Conservation (phyloP, 2,113 vertebrate genomes). For the Craseonycteris thonglongyai region DNA sequence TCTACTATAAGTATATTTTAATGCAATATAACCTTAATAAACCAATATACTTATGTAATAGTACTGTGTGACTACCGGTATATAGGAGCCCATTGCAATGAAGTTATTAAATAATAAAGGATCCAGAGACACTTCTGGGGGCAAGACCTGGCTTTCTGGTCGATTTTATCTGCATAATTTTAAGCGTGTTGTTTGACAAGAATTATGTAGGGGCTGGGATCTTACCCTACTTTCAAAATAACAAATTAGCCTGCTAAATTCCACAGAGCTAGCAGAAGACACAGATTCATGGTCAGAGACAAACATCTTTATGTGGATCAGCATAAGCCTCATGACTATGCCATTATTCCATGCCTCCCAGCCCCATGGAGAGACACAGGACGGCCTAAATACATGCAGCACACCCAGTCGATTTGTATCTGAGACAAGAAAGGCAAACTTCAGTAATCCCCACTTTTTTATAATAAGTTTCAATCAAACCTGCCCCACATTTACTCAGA, state of each 20-base stretch:
- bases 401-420: neutral
- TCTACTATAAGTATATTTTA: slow-evolving; percentile 1
- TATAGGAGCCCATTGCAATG: neutral
- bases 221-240: neutral
- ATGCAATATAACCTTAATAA: neutral
- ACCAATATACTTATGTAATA: neutral
- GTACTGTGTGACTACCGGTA: neutral
- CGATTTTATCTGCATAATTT: neutral
- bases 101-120: neutral
- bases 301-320: neutral
- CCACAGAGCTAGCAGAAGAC: neutral
- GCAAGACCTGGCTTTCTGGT: neutral
- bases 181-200: neutral
- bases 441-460: neutral
- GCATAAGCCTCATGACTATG: neutral
- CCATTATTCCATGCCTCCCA: neutral
- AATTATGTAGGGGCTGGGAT: neutral
- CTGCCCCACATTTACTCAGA: neutral
- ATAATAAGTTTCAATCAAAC: neutral
- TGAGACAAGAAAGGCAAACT: neutral
- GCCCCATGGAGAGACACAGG: neutral
- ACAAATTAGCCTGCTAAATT: neutral
- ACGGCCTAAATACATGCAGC: neutral
- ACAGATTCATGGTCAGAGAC: neutral
- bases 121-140: neutral